phyloP scores from a whole-genome alignment of 2,888 invertebrate genomes.

The Morpho helenor region DNA sequence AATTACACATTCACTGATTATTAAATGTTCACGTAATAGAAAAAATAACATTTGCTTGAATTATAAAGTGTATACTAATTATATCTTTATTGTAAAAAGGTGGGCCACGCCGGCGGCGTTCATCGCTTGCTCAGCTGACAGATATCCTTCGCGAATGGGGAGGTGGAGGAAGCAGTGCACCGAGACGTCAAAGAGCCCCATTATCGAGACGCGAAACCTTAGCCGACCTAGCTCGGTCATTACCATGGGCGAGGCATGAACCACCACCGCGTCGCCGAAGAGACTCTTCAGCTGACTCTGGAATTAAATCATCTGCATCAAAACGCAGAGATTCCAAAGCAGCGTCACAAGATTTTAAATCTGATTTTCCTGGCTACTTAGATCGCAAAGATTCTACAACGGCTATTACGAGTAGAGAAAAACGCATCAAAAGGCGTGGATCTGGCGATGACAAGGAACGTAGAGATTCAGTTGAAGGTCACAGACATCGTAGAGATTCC shows the following conservation, averaged over 20 bases:
- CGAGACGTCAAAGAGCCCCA: slow-evolving; percentile 80
- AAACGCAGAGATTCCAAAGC: slow-evolving; percentile 86
- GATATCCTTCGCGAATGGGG: slow-evolving; percentile 94
- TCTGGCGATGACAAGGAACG: slow-evolving; percentile 81
- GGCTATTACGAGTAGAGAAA: slow-evolving; percentile 65
- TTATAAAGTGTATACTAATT: not conserved
- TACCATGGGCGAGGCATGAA: slow-evolving; percentile 87
- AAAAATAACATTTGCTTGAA: too few species aligned
- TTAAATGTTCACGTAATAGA: too few species aligned
- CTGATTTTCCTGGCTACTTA: slow-evolving; percentile 87
- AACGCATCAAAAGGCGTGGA: slow-evolving; percentile 77
- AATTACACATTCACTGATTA: too few species aligned
- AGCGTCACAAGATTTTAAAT: slow-evolving; percentile 81
- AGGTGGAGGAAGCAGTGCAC: slow-evolving; percentile 80
- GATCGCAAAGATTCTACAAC: slow-evolving; percentile 83
- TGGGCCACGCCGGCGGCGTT: slow-evolving; percentile 86
- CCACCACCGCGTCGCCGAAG: slow-evolving; percentile 85
- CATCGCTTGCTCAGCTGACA: slow-evolving; percentile 92
- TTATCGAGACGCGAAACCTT: slow-evolving; percentile 91
- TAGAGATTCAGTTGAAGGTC: slow-evolving; percentile 84
- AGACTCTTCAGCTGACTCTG: slow-evolving; percentile 93
- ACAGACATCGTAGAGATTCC: slow-evolving; percentile 85
- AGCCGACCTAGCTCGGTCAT: slow-evolving; percentile 90
- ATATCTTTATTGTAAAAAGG: slow-evolving; percentile 43
- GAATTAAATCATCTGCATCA: slow-evolving; percentile 87